phyloP scores from a whole-genome alignment of 2,113 vertebrate genomes.

The Cariama cristata region DNA sequence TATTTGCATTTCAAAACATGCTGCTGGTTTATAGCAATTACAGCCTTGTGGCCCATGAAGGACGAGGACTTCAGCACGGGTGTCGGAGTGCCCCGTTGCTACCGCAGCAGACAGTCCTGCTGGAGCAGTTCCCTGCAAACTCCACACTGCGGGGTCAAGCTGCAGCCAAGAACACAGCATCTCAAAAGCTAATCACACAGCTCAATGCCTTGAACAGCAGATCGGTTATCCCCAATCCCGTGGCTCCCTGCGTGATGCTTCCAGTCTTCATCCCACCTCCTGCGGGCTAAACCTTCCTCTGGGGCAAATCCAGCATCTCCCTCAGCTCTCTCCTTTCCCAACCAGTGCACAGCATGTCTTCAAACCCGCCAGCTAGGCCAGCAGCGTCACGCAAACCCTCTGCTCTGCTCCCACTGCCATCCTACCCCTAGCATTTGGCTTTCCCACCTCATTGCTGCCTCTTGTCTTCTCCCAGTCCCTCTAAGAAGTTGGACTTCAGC shows the following conservation, averaged over 20 bases:
- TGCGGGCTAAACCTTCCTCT: background rate
- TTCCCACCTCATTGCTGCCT: background rate
- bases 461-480: background rate
- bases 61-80: no score
- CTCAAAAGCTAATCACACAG: background rate
- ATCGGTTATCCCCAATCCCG: background rate
- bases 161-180: rapidly evolving
- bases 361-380: background rate
- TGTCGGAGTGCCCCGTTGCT: background rate
- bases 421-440: background rate
- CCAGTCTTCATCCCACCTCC: background rate
- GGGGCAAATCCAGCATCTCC: background rate
- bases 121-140: background rate
- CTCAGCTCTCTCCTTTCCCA: background rate
- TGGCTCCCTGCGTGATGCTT: background rate
- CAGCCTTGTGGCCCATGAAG: rapidly evolving
- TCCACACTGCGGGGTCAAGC: rapidly evolving
- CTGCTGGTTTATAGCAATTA: background rate
- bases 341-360: rapidly evolving
- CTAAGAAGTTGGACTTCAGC: background rate
- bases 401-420: background rate
- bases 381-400: background rate
- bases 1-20: background rate
- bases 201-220: background rate
- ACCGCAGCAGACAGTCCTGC: background rate